Percentiles rank a stretch among this genome's conserved stretches.
phyloP scores from a whole-genome alignment of 1,140 invertebrate genomes.

The Vanessa atalanta region DNA sequence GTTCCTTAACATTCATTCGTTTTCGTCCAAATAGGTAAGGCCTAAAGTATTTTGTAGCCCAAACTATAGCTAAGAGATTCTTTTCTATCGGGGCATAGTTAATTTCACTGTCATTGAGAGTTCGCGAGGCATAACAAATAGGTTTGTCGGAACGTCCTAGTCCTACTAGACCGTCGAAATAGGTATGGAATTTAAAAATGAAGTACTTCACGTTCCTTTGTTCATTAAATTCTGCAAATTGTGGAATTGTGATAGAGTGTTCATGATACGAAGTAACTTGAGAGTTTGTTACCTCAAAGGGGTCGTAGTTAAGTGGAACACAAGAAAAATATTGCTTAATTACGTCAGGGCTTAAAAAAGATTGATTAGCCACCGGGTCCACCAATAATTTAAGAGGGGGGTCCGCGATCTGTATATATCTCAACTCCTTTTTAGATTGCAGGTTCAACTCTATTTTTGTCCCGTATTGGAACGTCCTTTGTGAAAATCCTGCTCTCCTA shows the following conservation, averaged over 20 bases:
- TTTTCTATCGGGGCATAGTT: no score
- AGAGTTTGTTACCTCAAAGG: conserved; percentile 44
- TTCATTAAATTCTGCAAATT: conserved; percentile 43
- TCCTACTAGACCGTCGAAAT: background rate
- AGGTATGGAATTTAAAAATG: conserved; percentile 42
- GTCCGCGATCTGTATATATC: conserved; percentile 33
- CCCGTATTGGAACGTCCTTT: background rate
- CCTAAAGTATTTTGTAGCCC: no score
- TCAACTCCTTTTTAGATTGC: conserved; percentile 37
- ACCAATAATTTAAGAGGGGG: conserved; percentile 34
- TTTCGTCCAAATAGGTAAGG: no score
- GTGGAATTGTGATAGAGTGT: conserved; percentile 38
- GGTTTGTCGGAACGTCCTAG: no score
- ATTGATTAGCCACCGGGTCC: conserved; percentile 38
- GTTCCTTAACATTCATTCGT: no score
- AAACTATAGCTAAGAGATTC: no score
- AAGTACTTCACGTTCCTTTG: conserved; percentile 35
- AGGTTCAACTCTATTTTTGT: conserved; percentile 44
- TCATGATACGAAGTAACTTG: conserved; percentile 39
- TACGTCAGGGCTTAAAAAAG: conserved; percentile 40
- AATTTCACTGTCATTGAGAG: no score
- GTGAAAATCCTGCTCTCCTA: background rate
- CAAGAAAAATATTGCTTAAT: conserved; percentile 35
- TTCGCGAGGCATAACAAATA: no score
- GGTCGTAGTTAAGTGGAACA: conserved; percentile 33